A percentile compares a stretch with the other conserved stretches of the same genome.
These are phyloP conservation scores for Arrhopalites spinosus DNA, from an alignment of 2,888 invertebrate genomes.

Conservation along the genomic window DNA sequence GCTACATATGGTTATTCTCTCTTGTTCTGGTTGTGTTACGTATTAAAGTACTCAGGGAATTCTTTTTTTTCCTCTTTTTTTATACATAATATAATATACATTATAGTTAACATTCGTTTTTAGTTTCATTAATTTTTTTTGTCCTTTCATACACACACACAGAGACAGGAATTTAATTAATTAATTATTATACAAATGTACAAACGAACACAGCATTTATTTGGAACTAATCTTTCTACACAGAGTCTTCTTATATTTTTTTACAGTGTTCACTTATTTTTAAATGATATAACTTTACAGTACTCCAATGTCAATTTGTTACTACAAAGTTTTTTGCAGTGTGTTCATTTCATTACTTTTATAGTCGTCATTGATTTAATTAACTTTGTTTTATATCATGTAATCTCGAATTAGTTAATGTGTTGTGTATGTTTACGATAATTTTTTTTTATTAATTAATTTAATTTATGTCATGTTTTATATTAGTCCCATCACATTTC, in stretches of 20 bases:
- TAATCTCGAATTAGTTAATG: not conserved
- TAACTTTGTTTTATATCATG: not conserved
- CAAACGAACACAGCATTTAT: not conserved
- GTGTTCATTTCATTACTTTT: not conserved
- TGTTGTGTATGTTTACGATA: not conserved
- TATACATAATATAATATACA: no score
- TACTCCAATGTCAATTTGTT: not conserved
- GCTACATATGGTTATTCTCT: not conserved
- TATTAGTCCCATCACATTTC: constrained; percentile 7
- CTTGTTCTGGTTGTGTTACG: not conserved
- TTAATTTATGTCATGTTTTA: not conserved
- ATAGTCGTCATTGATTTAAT: not conserved
- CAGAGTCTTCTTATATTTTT: no score
- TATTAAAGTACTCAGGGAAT: not conserved
- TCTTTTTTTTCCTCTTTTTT: no score
- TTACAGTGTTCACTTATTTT: no score
- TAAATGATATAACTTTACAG: no score
- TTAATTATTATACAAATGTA: not conserved
- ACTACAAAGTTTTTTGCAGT: not conserved
- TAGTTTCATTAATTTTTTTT: no score
- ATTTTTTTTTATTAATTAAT: not conserved
- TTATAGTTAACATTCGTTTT: no score
- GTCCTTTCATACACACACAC: no score
- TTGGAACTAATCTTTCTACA: not conserved
- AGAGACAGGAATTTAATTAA: no score